phyloP scores from a whole-genome alignment of 2,113 vertebrate species.

The Syngnathus typhle region DNA sequence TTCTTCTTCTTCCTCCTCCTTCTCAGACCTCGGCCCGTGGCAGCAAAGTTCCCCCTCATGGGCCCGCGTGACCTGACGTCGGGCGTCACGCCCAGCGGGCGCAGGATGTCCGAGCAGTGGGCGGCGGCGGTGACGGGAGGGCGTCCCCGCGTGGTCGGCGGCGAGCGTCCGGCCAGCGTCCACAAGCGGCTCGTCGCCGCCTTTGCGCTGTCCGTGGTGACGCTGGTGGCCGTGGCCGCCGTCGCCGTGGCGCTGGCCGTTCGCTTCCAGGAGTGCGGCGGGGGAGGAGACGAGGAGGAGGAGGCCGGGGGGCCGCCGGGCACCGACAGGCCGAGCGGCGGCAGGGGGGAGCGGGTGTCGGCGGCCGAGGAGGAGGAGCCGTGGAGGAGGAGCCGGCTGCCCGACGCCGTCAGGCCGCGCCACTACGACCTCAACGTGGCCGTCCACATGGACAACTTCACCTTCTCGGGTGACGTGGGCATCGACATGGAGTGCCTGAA shows the following conservation, averaged over 20 bases:
- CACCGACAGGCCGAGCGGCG: constrained; percentile 54
- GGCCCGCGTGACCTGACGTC: constrained; percentile 79
- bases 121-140: constrained; percentile 75
- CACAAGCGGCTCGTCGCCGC: constrained; percentile 84
- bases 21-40: neutral
- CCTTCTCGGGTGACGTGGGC: constrained; percentile 89
- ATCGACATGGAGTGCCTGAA: constrained; percentile 85
- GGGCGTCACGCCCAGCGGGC: constrained; percentile 75
- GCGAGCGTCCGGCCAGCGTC: constrained; percentile 83
- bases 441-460: constrained; percentile 94
- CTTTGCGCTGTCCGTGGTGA: constrained; percentile 87
- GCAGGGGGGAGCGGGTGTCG: constrained; percentile 56
- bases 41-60: constrained; percentile 39
- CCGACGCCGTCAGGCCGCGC: constrained; percentile 77
- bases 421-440: constrained; percentile 88
- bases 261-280: constrained; percentile 83
- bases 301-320: constrained; percentile 28
- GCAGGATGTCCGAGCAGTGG: constrained; percentile 82
- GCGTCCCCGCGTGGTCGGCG: constrained; percentile 79
- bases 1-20: neutral
- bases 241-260: constrained; percentile 84
- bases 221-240: constrained; percentile 82
- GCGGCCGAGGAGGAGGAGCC: constrained; percentile 67
- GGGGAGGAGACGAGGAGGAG: constrained; percentile 39
- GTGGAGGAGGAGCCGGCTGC: constrained; percentile 80